Conservation (phyloP, 2,797 vertebrate genomes). For the Hoplostethus atlanticus region DNA sequence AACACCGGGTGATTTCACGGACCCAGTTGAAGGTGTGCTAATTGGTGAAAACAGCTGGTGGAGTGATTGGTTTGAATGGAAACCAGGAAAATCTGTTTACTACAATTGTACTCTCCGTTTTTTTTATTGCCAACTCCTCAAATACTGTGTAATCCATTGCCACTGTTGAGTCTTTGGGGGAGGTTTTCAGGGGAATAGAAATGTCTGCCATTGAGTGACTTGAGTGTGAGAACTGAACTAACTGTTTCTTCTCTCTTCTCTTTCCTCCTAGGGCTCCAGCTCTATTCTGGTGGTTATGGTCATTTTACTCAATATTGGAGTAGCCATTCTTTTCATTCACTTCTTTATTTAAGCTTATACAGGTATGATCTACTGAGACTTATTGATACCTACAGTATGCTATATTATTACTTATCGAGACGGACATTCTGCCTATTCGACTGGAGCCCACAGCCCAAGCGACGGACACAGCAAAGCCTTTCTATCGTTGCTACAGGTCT, state of each 20-base stretch:
- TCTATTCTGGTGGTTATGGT: slow-evolving; percentile 98
- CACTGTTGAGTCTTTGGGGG: neutral
- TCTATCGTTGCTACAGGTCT: slow-evolving; percentile 73
- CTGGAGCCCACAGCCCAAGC: slow-evolving; percentile 70
- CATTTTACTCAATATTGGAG: slow-evolving; percentile 99
- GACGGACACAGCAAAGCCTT: slow-evolving; percentile 77
- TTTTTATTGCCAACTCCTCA: neutral
- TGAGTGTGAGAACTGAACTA: slow-evolving; percentile 14
- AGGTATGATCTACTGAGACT: slow-evolving; percentile 78
- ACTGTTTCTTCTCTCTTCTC: slow-evolving; percentile 54
- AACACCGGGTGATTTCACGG: too few relatives aligned
- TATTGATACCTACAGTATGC: slow-evolving; percentile 76
- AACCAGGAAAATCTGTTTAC: neutral
- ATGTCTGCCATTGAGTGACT: neutral
- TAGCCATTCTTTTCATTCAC: slow-evolving; percentile 99
- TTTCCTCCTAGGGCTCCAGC: slow-evolving; percentile 91
- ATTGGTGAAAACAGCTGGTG: too few relatives aligned
- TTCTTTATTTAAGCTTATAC: slow-evolving; percentile 97
- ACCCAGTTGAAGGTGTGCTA: too few relatives aligned
- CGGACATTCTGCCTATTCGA: slow-evolving; percentile 67
- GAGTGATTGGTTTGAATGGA: too few relatives aligned
- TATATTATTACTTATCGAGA: slow-evolving; percentile 73
- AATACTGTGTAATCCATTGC: neutral
- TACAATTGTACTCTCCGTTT: neutral
- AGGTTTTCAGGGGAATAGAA: neutral